Evolutionary conservation across 2,797 vertebrate genomes (phyloP), one percentile per base, ranked within the genome.

Genomic region (Rachycentron canadum): DNA sequence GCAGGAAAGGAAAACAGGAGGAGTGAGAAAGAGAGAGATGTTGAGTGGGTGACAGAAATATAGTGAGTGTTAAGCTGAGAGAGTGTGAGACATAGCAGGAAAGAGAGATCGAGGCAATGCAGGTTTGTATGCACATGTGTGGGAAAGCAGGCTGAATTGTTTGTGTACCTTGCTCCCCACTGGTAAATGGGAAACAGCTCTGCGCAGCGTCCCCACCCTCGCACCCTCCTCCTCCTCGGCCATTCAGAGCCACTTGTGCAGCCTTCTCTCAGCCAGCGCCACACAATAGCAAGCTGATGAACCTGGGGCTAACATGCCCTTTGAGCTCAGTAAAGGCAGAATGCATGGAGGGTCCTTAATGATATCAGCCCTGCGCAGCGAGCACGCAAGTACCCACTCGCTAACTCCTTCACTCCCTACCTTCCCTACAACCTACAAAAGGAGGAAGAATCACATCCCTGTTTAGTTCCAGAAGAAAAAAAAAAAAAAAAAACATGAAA

Each of bases 251-350:
- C 82, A 79, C 81, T 88, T 55, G 62, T 47, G 38, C 81, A 71
- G 86, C 78, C 76, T 72, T 83, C 85, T 87, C 86, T 81, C 76
- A 82, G 85, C 77, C 78, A 73, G 73, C 6, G 16, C 79, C 60
- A 38, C 72, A 92, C 91, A 94, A 92, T 89, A 85, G 91, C 84
- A 55, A 79, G 84, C 86, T 88, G 88, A 90, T 89, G 91, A 93
- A 94, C 90, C 92, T 83, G 86, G 72, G 83, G 90, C 90, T 90
- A 92, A 88, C 89, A 69, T 90, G 90, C 82, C 91, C 89, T 92
- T 84, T 88, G 91, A 92, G 88, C 85, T 88, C 78, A 69, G 79
- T 63, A 32, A 79, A 89, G 75, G 84, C 77, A 89, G 81, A 90
- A 85, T n/a, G 76, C 89, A 89, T 82, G 86, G 86, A 86, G 86